phyloP scores from a whole-genome alignment of 53 echinoderm and acorn worm genomes.

The Echinometra lucunter region DNA sequence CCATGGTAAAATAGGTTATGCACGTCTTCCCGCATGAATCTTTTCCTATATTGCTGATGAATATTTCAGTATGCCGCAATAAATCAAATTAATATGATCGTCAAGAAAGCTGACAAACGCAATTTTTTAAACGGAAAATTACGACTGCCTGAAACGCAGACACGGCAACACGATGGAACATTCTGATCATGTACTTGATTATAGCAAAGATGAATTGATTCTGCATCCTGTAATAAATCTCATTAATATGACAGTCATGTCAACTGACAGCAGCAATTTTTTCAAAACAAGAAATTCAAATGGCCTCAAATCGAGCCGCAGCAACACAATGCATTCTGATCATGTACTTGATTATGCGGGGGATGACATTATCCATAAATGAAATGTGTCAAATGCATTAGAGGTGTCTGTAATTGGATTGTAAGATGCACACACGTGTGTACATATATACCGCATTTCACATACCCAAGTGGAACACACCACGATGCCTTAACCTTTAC shows the following conservation, averaged over 20 bases:
- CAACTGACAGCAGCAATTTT: neutral
- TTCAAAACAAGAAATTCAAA: neutral
- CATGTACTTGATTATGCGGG: neutral
- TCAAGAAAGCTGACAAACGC: too few species aligned
- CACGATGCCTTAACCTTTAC: neutral
- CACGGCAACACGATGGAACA: too few species aligned
- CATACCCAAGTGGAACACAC: neutral
- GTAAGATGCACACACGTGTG: neutral
- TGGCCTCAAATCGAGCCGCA: neutral
- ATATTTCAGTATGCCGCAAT: too few species aligned
- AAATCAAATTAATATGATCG: too few species aligned
- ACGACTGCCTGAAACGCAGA: too few species aligned
- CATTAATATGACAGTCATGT: neutral
- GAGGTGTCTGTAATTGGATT: constrained; percentile 24
- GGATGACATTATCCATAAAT: constrained; percentile 5
- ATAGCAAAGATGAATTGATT: neutral
- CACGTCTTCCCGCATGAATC: too few species aligned
- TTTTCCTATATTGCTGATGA: too few species aligned
- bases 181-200: neutral
- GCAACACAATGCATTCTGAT: neutral
- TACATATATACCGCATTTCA: neutral
- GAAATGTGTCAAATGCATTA: constrained; percentile 11
- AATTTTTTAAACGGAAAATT: too few species aligned
- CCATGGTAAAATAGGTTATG: too few species aligned
- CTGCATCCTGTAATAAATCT: neutral